These are phyloP conservation scores for Gibbula magus DNA, from an alignment of 2,888 invertebrate genomes.

Conservation along the genomic window DNA sequence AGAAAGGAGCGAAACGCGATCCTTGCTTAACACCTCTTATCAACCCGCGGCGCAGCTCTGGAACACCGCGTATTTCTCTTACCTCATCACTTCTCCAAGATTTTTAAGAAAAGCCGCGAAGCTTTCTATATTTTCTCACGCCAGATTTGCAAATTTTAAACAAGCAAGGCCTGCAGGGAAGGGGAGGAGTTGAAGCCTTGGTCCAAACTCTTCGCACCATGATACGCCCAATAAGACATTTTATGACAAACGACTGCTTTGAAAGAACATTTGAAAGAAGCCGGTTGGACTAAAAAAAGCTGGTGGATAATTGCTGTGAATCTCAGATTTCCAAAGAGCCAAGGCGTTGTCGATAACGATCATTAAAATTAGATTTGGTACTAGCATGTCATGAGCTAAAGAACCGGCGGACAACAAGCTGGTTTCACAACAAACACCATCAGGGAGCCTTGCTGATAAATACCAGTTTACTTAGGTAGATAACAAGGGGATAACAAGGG, in stretches of 20 bases:
- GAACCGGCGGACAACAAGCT: neutral
- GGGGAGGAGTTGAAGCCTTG: neutral
- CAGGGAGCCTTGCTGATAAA: too few relatives aligned
- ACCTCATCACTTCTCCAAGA: neutral
- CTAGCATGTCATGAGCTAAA: neutral
- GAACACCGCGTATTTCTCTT: neutral
- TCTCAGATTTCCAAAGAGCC: conserved; percentile 2
- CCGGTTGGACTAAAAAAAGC: conserved; percentile 6
- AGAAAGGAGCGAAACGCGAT: conserved; percentile 19
- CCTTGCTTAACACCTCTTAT: conserved; percentile 8
- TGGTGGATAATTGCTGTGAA: conserved; percentile 4
- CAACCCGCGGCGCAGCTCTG: neutral
- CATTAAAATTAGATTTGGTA: conserved; percentile 11
- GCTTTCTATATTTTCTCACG: conserved; percentile 12
- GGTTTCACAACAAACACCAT: conserved; percentile 11
- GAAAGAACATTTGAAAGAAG: conserved; percentile 2
- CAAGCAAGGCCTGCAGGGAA: conserved; percentile 6
- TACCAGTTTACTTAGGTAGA: too few relatives aligned
- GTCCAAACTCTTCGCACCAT: neutral
- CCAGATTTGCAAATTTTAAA: neutral
- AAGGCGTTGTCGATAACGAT: conserved; percentile 18
- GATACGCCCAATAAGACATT: conserved; percentile 19
- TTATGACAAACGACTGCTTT: neutral
- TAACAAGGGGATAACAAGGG: too few relatives aligned
- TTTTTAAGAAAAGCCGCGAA: neutral